A percentile compares a stretch with the other conserved stretches of the same genome.
phyloP scores from a whole-genome alignment of 2,888 invertebrate species.

The Macropis europaea region DNA sequence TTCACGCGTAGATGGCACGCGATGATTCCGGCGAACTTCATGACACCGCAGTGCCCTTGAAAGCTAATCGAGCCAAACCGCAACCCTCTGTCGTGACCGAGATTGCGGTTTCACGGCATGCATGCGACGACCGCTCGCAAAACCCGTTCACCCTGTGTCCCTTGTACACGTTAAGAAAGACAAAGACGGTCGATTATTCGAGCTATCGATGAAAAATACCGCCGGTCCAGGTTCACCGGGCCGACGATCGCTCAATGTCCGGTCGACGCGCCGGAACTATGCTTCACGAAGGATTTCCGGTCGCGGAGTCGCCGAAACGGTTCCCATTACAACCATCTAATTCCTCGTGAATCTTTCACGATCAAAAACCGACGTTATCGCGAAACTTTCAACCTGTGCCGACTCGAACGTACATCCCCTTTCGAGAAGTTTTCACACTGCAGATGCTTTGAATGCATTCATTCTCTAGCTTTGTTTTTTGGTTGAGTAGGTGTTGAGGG shows the following conservation, averaged over 20 bases:
- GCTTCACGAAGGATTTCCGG: slow-evolving; percentile 34
- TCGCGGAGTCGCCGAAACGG: slow-evolving; percentile 13
- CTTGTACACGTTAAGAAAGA: slow-evolving; percentile 39
- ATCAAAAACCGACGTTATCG: neutral
- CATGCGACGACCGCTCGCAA: slow-evolving; percentile 11
- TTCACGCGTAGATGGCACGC: neutral
- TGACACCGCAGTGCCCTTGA: slow-evolving; percentile 42
- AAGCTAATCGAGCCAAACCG: slow-evolving; percentile 48
- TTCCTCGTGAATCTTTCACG: neutral
- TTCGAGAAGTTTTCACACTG: too few species aligned
- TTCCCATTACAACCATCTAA: neutral
- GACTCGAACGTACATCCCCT: too few species aligned
- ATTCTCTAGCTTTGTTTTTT: too few species aligned
- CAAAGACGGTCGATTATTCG: slow-evolving; percentile 50
- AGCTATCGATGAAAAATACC: slow-evolving; percentile 47
- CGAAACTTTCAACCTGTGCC: too few species aligned
- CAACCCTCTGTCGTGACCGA: slow-evolving; percentile 44
- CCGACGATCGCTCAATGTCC: slow-evolving; percentile 43
- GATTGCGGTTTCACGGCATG: slow-evolving; percentile 46
- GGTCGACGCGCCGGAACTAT: slow-evolving; percentile 25
- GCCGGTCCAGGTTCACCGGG: neutral
- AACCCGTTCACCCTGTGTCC: slow-evolving; percentile 5
- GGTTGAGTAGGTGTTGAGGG: too few species aligned
- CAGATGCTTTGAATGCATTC: too few species aligned
- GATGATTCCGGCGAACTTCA: slow-evolving; percentile 16